Evolutionary conservation across 2,113 vertebrate genomes (phyloP), one percentile per base, ranked within the genome.

Genomic region (Platanista minor): DNA sequence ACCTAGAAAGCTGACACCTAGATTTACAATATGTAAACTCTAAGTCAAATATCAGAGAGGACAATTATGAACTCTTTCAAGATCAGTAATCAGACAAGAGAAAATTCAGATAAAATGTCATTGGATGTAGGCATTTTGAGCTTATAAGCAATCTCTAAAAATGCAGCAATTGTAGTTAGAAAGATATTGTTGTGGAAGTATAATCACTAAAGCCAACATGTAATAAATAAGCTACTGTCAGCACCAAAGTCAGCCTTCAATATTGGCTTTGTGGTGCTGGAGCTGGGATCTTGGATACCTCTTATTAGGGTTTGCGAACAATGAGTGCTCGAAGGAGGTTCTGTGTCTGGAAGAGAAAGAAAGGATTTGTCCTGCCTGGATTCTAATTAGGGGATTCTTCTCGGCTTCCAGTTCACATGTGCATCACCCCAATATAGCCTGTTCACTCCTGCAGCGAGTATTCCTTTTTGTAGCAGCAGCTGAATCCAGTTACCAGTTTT

Each of bases 281-380:
- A 84, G 7, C 33, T 43, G 31, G 3, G 8, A 64, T 41, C 6
- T 23, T 88, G 36, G 75, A 74, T 13, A 64, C 5, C 27, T 4
- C 12, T 6, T 5, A 31, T 12, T n/a, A 62, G 2, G 25, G 15
- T 77, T 54, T 46, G 49, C 14, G 17, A n/a, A 36, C 5, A 80
- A 43, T 10, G 1, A 2, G 8, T 10, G 23, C 1, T 15, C 1
- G n/a, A 57, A 43, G 18, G 6, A 57, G 13, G 6, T 7, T 71
- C 2, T 20, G 5, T 15, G 9, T 3, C 43, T 54, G 3, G 25
- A 59, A 59, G 15, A 93, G n/a, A 6, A 59, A 95, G 67, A 46
- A 11, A 17, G 3, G 8, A 33, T 31, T 74, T 33, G 1, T 88
- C 31, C 15, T 71, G 36, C 5, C 33, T 86, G 4, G 52, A 21